Conservation (phyloP, 2,113 vertebrate genomes). For the Chloropsis cyanopogon region DNA sequence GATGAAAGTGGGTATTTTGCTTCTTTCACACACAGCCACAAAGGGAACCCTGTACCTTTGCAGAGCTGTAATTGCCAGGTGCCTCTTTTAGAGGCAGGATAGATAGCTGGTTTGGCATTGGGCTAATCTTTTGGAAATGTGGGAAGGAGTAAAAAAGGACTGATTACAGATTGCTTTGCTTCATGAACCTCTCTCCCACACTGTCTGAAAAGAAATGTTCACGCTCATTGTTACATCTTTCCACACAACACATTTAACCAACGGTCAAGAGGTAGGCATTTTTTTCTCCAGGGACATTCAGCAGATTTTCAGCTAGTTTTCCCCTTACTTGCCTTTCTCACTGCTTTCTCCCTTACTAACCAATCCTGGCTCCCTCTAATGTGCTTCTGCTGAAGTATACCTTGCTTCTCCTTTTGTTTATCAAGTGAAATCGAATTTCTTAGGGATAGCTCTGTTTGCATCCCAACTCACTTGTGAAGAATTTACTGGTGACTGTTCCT, state of each 20-base stretch:
- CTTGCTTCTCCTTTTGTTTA: background rate
- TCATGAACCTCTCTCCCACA: background rate
- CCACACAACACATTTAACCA: background rate
- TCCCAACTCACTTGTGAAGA: background rate
- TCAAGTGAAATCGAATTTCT: background rate
- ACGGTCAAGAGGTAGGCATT: background rate
- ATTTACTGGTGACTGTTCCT: background rate
- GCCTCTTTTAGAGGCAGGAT: background rate
- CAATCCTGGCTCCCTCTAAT: background rate
- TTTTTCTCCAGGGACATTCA: background rate
- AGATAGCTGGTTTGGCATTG: background rate
- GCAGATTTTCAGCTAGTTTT: background rate
- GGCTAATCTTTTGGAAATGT: background rate
- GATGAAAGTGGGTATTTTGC: constrained; percentile 38
- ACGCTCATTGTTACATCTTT: background rate
- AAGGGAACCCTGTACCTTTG: background rate
- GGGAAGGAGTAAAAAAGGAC: background rate
- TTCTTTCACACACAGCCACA: background rate
- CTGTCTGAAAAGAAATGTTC: background rate
- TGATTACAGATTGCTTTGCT: background rate
- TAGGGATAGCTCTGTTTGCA: background rate
- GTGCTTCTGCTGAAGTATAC: background rate
- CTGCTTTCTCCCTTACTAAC: background rate
- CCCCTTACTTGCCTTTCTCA: background rate
- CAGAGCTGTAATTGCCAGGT: constrained; percentile 18